phyloP scores from a whole-genome alignment of 2,888 invertebrate species.

The Thymelicus lineola region DNA sequence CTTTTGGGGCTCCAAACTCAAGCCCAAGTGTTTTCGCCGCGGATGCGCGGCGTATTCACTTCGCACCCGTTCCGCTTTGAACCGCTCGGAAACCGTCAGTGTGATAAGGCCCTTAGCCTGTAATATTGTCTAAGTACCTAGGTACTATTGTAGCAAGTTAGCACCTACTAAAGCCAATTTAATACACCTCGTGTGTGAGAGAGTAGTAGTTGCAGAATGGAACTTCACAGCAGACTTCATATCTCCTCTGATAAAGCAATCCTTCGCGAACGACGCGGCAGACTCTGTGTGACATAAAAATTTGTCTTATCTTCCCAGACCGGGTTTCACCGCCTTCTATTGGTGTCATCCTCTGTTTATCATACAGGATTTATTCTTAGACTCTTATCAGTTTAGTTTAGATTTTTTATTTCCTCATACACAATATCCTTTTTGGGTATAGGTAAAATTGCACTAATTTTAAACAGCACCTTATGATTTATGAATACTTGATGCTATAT shows the following conservation, averaged over 20 bases:
- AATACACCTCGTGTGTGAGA: neutral
- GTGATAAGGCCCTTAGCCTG: too few relatives aligned
- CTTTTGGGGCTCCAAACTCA: too few relatives aligned
- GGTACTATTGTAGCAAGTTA: too few relatives aligned
- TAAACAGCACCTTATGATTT: too few relatives aligned
- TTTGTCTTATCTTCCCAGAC: slow-evolving; percentile 30
- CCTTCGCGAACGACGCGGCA: neutral
- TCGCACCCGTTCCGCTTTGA: too few relatives aligned
- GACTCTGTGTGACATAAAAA: slow-evolving; percentile 20
- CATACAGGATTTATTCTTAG: slow-evolving; percentile 27
- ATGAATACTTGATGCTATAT: too few relatives aligned
- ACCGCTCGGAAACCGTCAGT: too few relatives aligned
- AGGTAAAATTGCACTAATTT: too few relatives aligned
- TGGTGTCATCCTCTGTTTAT: slow-evolving; percentile 47
- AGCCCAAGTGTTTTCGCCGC: too few relatives aligned
- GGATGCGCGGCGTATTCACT: too few relatives aligned
- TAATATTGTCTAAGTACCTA: too few relatives aligned
- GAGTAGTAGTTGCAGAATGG: neutral
- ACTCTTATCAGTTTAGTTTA: slow-evolving; percentile 11
- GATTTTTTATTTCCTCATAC: neutral
- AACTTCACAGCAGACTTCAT: slow-evolving; percentile 1
- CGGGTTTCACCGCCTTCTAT: slow-evolving; percentile 42
- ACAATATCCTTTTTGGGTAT: too few relatives aligned
- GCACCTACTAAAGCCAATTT: neutral
- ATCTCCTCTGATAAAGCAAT: neutral